Conservation (phyloP, 2,113 vertebrate species). For the Peromyscus polionotus region DNA sequence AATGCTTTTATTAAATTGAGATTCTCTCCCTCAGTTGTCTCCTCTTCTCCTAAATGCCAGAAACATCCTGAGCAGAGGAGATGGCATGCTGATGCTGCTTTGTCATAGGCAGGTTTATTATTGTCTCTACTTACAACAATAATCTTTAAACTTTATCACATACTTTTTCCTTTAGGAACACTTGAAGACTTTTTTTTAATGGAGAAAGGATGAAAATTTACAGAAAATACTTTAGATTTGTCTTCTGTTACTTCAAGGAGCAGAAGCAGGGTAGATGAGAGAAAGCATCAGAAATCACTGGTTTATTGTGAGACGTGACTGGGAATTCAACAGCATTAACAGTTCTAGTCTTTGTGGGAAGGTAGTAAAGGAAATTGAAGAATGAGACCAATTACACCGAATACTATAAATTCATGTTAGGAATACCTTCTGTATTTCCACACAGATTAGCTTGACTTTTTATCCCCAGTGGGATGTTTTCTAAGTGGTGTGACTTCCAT, state of each 20-base stretch:
- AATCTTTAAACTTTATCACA: conserved; percentile 48
- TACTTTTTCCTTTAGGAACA: conserved; percentile 45
- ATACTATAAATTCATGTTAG: not conserved
- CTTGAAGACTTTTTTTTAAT: conserved; percentile 20
- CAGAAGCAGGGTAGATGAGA: not conserved
- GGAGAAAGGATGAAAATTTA: conserved; percentile 42
- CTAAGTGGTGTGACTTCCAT: not conserved
- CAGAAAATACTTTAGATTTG: not conserved
- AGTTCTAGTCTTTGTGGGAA: conserved; percentile 19
- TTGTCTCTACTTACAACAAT: conserved; percentile 36
- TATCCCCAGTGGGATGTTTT: not conserved
- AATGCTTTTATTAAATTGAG: conserved; percentile 63
- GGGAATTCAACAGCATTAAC: not conserved
- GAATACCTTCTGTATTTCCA: not conserved
- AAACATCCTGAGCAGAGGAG: conserved; percentile 54
- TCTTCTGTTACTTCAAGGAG: conserved; percentile 7
- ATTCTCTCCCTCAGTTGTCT: conserved; percentile 29
- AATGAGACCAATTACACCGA: not conserved
- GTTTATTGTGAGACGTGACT: not conserved
- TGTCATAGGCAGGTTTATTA: not conserved
- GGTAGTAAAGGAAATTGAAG: not conserved
- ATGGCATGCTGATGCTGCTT: conserved; percentile 13
- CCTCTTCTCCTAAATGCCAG: conserved; percentile 18
- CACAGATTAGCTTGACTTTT: conserved; percentile 10
- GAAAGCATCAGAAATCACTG: not conserved